A percentile compares a stretch with the other conserved stretches of the same genome.
These are phyloP conservation scores for Cephus cinctus DNA, from an alignment of 1,140 invertebrate species.

Conservation along the genomic window DNA sequence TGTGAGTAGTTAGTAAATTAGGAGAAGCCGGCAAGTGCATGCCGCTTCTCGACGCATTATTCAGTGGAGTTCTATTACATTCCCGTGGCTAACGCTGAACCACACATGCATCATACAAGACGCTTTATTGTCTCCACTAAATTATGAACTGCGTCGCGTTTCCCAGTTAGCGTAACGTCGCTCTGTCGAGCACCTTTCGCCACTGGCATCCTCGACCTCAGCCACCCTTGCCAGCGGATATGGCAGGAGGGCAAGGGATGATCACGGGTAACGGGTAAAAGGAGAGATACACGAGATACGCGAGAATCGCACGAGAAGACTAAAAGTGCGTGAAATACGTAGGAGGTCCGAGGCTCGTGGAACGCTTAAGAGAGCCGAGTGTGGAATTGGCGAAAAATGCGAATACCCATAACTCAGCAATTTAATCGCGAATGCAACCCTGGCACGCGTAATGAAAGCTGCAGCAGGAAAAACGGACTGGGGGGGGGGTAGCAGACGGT, in stretches of 20 bases:
- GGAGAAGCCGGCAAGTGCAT: too few species aligned
- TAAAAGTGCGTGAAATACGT: not conserved
- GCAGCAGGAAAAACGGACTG: conserved; percentile 45
- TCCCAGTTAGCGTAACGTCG: not conserved
- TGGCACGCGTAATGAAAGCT: conserved; percentile 45
- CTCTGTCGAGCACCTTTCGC: not conserved
- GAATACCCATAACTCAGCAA: conserved; percentile 46
- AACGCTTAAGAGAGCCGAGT: not conserved
- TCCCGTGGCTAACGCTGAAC: too few species aligned
- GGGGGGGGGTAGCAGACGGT: conserved; percentile 13
- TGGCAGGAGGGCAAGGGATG: too few species aligned
- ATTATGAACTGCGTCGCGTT: not conserved
- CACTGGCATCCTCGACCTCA: not conserved
- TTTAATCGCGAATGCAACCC: conserved; percentile 46
- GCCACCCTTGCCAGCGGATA: too few species aligned
- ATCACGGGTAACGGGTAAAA: too few species aligned
- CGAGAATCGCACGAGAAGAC: not conserved
- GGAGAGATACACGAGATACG: conserved; percentile 2
- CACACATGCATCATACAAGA: not conserved
- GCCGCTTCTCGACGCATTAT: too few species aligned
- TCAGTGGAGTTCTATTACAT: too few species aligned
- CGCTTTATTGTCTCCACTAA: not conserved
- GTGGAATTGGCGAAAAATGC: conserved; percentile 39
- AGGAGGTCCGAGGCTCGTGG: not conserved
- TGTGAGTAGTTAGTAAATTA: too few species aligned